phyloP scores from a whole-genome alignment of 2,797 vertebrate species.

The Chaetophractus vellerosus region DNA sequence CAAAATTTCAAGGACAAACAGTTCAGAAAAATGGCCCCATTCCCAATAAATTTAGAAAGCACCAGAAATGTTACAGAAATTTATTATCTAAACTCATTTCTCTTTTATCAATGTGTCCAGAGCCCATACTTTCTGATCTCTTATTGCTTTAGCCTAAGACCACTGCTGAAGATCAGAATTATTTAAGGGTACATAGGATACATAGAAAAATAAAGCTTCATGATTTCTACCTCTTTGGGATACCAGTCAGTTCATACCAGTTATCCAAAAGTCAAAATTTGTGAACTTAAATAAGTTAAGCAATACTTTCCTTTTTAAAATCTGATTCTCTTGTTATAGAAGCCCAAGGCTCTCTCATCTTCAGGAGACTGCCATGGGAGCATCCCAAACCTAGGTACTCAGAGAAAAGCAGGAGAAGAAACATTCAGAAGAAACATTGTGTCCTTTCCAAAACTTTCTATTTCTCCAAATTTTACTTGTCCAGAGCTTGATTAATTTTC shows the following conservation, averaged over 20 bases:
- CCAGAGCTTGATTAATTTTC: background rate
- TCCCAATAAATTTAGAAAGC: slow-evolving; percentile 1
- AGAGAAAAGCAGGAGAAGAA: background rate
- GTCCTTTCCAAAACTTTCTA: background rate
- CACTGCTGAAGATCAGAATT: background rate
- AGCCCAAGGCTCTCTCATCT: background rate
- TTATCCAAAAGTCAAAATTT: slow-evolving; percentile 8
- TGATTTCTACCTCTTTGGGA: background rate
- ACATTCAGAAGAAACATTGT: background rate
- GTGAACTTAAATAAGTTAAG: background rate
- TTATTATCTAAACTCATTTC: background rate
- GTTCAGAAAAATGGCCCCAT: background rate
- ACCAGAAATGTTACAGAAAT: background rate
- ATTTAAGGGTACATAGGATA: background rate
- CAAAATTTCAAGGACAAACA: slow-evolving; percentile 28
- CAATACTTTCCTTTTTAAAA: background rate
- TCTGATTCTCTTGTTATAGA: background rate
- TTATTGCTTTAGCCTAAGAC: slow-evolving; percentile 21
- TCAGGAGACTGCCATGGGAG: background rate
- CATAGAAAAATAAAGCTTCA: background rate
- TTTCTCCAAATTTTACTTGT: background rate
- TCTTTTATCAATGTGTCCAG: background rate
- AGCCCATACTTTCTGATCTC: background rate
- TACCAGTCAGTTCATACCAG: background rate
- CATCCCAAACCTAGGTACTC: background rate